Evolutionary conservation across 2,113 vertebrate genomes (phyloP).

Genomic region (Amia ocellicauda): DNA sequence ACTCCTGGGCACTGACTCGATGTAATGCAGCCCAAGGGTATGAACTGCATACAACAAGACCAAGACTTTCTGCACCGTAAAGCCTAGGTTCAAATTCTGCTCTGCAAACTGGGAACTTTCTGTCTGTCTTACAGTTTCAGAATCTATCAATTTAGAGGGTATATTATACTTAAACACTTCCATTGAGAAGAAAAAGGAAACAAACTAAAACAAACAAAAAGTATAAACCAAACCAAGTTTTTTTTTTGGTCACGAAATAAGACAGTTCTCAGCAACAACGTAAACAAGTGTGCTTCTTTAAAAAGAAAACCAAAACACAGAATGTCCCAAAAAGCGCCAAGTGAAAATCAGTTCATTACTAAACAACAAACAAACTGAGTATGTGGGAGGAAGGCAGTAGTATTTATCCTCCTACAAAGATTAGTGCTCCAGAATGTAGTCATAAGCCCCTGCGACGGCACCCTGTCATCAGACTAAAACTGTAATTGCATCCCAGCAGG

Average conservation of each 20-base stretch:
- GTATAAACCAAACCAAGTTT: too few species aligned
- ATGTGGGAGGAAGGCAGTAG: constrained; percentile 51
- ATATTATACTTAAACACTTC: too few species aligned
- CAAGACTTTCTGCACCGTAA: too few species aligned
- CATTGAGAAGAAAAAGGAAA: too few species aligned
- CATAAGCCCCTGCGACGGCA: constrained; percentile 68
- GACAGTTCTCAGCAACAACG: neutral
- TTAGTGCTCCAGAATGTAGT: constrained; percentile 68
- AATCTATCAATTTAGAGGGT: too few species aligned
- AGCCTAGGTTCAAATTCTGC: too few species aligned
- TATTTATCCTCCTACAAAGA: constrained; percentile 73
- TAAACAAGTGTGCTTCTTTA: constrained; percentile 12
- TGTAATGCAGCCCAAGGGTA: too few species aligned
- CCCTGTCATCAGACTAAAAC: constrained; percentile 63
- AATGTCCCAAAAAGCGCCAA: constrained; percentile 2
- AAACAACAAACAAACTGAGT: constrained; percentile 59
- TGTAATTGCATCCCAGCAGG: constrained; percentile 63
- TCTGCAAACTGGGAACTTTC: too few species aligned
- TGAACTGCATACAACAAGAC: too few species aligned
- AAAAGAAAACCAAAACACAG: constrained; percentile 18
- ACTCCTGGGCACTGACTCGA: too few species aligned
- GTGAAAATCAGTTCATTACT: neutral
- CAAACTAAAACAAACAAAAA: too few species aligned
- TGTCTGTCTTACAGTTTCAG: too few species aligned
- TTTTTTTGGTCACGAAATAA: neutral